phyloP scores from a whole-genome alignment of 2,797 vertebrate species.

The Sebastes paucispinis region DNA sequence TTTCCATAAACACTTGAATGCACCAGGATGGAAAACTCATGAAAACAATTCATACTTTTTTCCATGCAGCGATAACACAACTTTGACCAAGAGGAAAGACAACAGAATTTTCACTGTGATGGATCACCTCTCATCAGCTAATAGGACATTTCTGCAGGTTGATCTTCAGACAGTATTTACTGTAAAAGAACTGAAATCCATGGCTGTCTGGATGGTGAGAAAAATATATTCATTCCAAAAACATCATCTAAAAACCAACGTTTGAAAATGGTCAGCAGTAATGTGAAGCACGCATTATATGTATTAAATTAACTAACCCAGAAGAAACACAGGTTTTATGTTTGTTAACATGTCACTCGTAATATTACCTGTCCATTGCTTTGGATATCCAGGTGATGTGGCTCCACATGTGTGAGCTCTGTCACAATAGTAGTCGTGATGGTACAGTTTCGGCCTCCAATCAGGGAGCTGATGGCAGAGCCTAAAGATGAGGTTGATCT shows the following conservation, averaged over 20 bases:
- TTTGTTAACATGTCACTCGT: not conserved
- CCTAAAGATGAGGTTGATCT: constrained; percentile 30
- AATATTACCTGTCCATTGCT: constrained; percentile 66
- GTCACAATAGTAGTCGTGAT: constrained; percentile 83
- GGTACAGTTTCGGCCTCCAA: constrained; percentile 75
- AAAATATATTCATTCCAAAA: not conserved
- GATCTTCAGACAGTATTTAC: not conserved
- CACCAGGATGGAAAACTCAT: not conserved
- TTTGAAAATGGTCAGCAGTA: not conserved
- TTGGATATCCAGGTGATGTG: constrained; percentile 45
- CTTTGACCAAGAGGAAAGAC: not conserved
- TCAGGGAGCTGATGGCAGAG: constrained; percentile 74
- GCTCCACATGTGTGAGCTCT: constrained; percentile 78
- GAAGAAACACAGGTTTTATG: not conserved
- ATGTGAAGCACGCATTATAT: not conserved
- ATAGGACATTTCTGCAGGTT: not conserved
- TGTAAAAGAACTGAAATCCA: not conserved
- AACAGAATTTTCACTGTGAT: not conserved
- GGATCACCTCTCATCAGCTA: not conserved
- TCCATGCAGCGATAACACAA: not conserved
- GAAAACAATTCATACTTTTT: not conserved
- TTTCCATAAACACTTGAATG: constrained; percentile 13
- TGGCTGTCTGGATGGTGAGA: not conserved
- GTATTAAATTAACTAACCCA: not conserved
- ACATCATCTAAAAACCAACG: not conserved